phyloP scores from a whole-genome alignment of 2,797 vertebrate species.

The Crenuchus spilurus region DNA sequence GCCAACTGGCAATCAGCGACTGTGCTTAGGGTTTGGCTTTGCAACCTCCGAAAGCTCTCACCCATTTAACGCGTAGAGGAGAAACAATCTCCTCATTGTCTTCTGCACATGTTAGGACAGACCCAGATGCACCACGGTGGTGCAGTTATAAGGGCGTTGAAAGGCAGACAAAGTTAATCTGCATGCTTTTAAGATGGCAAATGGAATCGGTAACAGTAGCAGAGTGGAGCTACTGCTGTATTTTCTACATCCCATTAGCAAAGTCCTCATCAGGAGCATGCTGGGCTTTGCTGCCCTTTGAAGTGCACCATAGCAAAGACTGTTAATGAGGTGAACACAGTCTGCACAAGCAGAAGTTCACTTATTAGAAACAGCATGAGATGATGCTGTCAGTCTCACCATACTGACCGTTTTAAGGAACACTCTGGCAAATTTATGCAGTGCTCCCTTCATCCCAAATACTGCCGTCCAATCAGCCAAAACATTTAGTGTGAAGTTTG shows the following conservation, averaged over 20 bases:
- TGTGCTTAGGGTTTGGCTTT: conserved; percentile 54
- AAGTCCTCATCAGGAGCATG: conserved; percentile 35
- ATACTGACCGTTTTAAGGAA: neutral
- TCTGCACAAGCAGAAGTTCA: neutral
- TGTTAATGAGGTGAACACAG: conserved; percentile 30
- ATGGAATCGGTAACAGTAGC: conserved; percentile 35
- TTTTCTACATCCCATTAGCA: conserved; percentile 45
- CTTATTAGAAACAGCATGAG: conserved; percentile 7
- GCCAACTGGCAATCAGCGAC: conserved; percentile 59
- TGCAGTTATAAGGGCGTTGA: conserved; percentile 37
- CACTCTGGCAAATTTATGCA: neutral
- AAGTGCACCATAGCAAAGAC: conserved; percentile 33
- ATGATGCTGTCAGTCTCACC: neutral
- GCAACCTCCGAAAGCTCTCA: conserved; percentile 49
- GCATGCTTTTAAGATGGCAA: conserved; percentile 49
- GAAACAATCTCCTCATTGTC: conserved; percentile 49
- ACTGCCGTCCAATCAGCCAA: neutral
- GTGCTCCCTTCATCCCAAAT: too few relatives aligned
- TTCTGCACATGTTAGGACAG: conserved; percentile 39
- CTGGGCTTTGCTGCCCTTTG: conserved; percentile 33
- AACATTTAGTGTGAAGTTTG: neutral
- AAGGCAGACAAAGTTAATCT: conserved; percentile 31
- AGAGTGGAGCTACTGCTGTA: neutral
- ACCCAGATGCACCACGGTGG: conserved; percentile 59
- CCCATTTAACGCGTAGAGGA: conserved; percentile 46